Evolutionary conservation across 1,140 invertebrate genomes (phyloP).

Genomic region (Subanguina moxae): DNA sequence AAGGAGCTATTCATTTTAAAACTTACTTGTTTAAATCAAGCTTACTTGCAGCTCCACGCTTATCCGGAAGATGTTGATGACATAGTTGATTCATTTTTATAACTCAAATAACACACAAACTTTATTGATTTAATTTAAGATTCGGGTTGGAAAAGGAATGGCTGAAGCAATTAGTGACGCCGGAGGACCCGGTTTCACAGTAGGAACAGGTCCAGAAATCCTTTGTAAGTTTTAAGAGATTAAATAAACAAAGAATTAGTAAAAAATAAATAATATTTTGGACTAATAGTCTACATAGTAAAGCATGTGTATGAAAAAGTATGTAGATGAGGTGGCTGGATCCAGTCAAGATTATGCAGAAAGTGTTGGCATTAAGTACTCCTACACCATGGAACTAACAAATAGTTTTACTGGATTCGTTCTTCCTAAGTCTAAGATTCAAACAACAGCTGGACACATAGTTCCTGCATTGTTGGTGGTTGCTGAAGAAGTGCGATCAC

Average conservation of each 20-base stretch:
- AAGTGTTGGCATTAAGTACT: conserved; percentile 59
- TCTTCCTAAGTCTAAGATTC: conserved; percentile 2
- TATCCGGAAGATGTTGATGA: neutral
- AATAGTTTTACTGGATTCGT: conserved; percentile 10
- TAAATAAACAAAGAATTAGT: conserved; percentile 5
- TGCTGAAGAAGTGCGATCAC: neutral
- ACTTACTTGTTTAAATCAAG: no score
- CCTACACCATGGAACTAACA: conserved; percentile 60
- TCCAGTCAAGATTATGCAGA: conserved; percentile 57
- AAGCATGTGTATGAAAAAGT: neutral
- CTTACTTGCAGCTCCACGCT: neutral
- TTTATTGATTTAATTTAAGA: conserved; percentile 35
- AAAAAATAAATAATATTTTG: no score
- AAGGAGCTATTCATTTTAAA: no score
- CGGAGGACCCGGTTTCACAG: conserved; percentile 34
- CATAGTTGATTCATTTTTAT: neutral
- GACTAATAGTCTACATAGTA: neutral
- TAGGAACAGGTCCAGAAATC: conserved; percentile 29
- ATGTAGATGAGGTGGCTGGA: conserved; percentile 44
- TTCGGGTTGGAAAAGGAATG: conserved; percentile 18
- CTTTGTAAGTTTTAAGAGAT: conserved; percentile 33
- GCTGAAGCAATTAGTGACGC: conserved; percentile 27
- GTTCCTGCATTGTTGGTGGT: conserved; percentile 5
- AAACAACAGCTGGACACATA: neutral
- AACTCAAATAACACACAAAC: no score